These are phyloP conservation scores for Biston betularia DNA, from an alignment of 2,888 invertebrate genomes.

Conservation along the genomic window DNA sequence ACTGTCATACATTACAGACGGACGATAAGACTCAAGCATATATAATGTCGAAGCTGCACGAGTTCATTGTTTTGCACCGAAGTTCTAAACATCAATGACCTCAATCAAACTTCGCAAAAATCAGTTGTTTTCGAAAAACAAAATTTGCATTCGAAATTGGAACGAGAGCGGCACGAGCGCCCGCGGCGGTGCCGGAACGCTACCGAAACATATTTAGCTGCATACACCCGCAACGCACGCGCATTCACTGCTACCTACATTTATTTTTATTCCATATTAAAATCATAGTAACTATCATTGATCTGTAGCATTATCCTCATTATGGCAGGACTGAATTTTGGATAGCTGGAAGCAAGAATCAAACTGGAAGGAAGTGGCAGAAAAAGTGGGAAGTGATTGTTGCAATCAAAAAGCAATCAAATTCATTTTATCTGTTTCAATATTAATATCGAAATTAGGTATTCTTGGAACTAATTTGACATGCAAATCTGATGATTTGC, in stretches of 20 bases:
- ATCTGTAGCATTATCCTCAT: slow-evolving; percentile 33
- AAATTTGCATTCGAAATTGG: slow-evolving; percentile 83
- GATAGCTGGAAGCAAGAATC: slow-evolving; percentile 40
- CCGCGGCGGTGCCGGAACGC: slow-evolving; percentile 65
- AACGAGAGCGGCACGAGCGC: slow-evolving; percentile 81
- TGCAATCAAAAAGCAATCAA: slow-evolving; percentile 9
- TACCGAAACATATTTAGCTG: slow-evolving; percentile 58
- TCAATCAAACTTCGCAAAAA: slow-evolving; percentile 14
- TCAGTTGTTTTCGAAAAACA: slow-evolving; percentile 63
- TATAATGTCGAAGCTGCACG: no score
- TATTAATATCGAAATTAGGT: neutral
- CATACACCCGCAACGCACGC: slow-evolving; percentile 57
- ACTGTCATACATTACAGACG: no score
- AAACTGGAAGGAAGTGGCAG: slow-evolving; percentile 41
- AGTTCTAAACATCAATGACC: slow-evolving; percentile 39
- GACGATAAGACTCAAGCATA: no score
- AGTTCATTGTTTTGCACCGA: neutral
- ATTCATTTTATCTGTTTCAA: neutral
- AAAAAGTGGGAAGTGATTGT: slow-evolving; percentile 35
- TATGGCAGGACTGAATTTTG: slow-evolving; percentile 6
- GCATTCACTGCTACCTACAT: slow-evolving; percentile 26
- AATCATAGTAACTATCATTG: neutral
- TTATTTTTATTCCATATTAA: neutral
- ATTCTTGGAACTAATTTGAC: neutral
- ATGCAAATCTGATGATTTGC: no score